Evolutionary conservation across 2,888 invertebrate genomes (phyloP), one percentile per base, ranked within the genome.

Genomic region (Myopa testacea): DNA sequence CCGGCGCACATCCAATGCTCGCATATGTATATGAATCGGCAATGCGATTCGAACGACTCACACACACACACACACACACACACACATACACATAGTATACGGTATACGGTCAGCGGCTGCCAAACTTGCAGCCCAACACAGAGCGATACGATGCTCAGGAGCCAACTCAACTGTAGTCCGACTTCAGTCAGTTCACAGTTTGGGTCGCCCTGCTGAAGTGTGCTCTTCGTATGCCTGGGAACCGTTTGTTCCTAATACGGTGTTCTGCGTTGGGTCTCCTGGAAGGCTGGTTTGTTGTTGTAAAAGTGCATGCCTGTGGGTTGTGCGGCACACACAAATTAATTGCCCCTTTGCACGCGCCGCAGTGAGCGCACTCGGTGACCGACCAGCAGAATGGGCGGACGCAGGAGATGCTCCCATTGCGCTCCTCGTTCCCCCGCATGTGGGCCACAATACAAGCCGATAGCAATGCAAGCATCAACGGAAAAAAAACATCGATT

Each of bases 301-400:
- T 55, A 71, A 80, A 78, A 77, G 81, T 81, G 83, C 85, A 83
- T 82, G 84, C 81, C 82, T 81, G 80, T 79, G 79, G 81, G 81
- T 80, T 81, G 82, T 83, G 80, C 81, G 84, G 83, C 82, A 84
- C 82, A 84, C 82, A 86, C 85, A 88, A 88, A 87, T 88, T 87
- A 88, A 87, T 87, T 87, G 87, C 88, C 82, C 84, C 84, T 85
- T 86, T 88, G 87, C 87, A 87, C 88, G 87, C 87, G 87, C 82
- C 82, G 63, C 62, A 62, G 26, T 6, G 45, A 34, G 34, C 5
- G 10, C 34, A 19, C 73, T 40, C 73, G 40, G 19, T 7, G 58
- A 40, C 16, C 55, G 70, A 70, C 34, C 34, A 34, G 55, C 55
- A 55, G 55, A 12, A 55, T 55, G 16, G 5, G 55, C 16, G 55